Conservation (phyloP, 2,888 invertebrate genomes). For the Pogonocherus hispidulus region DNA sequence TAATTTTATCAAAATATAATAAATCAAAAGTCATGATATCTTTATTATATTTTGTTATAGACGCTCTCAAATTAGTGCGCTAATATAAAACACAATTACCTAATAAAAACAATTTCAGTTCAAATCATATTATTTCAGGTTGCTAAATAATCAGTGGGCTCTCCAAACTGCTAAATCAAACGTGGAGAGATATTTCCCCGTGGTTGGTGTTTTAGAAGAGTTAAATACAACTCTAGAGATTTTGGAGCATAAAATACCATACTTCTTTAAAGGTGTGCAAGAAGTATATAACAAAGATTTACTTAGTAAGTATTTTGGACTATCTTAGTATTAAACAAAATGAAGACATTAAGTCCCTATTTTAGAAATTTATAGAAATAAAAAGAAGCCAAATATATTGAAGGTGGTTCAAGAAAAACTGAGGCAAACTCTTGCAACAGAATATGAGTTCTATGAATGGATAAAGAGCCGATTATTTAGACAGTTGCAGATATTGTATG, state of each 20-base stretch:
- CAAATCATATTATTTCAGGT: too few relatives aligned
- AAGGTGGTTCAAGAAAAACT: slow-evolving; percentile 55
- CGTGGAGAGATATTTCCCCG: slow-evolving; percentile 72
- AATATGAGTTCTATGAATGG: slow-evolving; percentile 75
- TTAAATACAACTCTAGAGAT: slow-evolving; percentile 72
- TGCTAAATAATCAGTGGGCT: slow-evolving; percentile 72
- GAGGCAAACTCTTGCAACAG: slow-evolving; percentile 66
- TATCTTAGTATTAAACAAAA: too few relatives aligned
- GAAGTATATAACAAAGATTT: slow-evolving; percentile 69
- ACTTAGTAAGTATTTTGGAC: slow-evolving; percentile 69
- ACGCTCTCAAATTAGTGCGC: too few relatives aligned
- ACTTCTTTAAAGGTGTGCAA: slow-evolving; percentile 73
- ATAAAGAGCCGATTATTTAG: slow-evolving; percentile 69
- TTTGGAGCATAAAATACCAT: slow-evolving; percentile 71
- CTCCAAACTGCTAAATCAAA: slow-evolving; percentile 72
- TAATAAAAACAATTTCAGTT: too few relatives aligned
- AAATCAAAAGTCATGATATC: too few relatives aligned
- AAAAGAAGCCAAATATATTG: slow-evolving; percentile 44
- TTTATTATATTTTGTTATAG: too few relatives aligned
- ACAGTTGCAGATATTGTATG: slow-evolving; percentile 56
- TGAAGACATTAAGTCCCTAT: too few relatives aligned
- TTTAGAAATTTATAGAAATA: slow-evolving; percentile 50
- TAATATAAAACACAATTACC: too few relatives aligned
- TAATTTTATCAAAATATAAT: too few relatives aligned
- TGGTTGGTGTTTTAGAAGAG: slow-evolving; percentile 74